These are phyloP conservation scores for Argyresthia goedartella DNA, from an alignment of 2,888 invertebrate species.

Conservation along the genomic window DNA sequence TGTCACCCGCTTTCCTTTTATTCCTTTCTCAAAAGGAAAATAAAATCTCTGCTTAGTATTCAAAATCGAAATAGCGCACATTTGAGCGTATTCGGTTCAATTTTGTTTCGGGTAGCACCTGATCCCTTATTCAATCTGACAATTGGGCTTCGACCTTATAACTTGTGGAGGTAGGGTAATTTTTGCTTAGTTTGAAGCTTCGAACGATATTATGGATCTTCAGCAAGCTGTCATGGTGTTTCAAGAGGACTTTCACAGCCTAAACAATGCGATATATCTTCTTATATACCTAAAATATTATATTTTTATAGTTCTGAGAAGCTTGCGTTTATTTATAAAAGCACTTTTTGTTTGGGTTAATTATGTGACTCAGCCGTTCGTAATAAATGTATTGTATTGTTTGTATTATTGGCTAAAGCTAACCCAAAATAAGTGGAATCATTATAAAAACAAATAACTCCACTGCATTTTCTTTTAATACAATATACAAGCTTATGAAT, in stretches of 20 bases:
- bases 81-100: conserved; percentile 31
- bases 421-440: too few relatives aligned
- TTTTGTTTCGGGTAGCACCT: conserved; percentile 44
- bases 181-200: background rate
- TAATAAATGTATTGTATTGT: too few relatives aligned
- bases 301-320: too few relatives aligned
- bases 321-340: too few relatives aligned
- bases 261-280: background rate
- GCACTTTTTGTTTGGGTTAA: too few relatives aligned
- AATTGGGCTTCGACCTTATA: too few relatives aligned
- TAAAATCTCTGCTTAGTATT: conserved; percentile 3
- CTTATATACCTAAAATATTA: background rate
- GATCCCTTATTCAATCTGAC: conserved; percentile 19
- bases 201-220: background rate
- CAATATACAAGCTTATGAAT: too few relatives aligned
- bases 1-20: conserved; percentile 2
- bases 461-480: too few relatives aligned
- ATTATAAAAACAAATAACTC: too few relatives aligned
- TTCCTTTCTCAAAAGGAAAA: background rate
- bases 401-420: too few relatives aligned
- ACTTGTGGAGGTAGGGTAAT: background rate
- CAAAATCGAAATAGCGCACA: conserved; percentile 19
- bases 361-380: too few relatives aligned
- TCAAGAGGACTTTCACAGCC: background rate
- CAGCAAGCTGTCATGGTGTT: background rate